A percentile compares a stretch with the other conserved stretches of the same genome.
phyloP scores from a whole-genome alignment of 2,113 vertebrate genomes.

The Zingel zingel region DNA sequence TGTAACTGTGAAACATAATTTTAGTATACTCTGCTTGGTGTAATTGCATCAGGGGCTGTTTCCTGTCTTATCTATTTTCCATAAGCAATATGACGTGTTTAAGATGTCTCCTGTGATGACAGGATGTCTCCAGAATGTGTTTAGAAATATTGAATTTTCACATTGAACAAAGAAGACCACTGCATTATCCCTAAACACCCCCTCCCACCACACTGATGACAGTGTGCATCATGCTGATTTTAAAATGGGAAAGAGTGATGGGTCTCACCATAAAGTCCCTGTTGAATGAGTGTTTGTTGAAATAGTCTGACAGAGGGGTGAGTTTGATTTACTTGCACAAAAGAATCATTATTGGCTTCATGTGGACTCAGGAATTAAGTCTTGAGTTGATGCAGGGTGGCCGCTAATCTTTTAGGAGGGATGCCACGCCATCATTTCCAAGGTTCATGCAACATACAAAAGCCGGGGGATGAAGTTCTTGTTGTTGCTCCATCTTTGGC shows the following conservation, averaged over 20 bases:
- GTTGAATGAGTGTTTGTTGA: conserved; percentile 40
- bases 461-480: conserved; percentile 53
- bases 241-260: conserved; percentile 26
- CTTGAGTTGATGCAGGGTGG: conserved; percentile 53
- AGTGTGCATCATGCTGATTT: conserved; percentile 20
- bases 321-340: conserved; percentile 47
- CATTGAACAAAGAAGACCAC: neutral
- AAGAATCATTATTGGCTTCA: conserved; percentile 41
- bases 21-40: neutral
- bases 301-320: conserved; percentile 26
- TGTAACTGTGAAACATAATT: conserved; percentile 26
- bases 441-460: conserved; percentile 61
- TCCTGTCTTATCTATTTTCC: conserved; percentile 29
- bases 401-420: conserved; percentile 55
- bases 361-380: conserved; percentile 50
- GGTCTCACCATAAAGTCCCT: conserved; percentile 7
- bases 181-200: neutral
- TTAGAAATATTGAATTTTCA: conserved; percentile 24
- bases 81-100: neutral
- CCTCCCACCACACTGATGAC: neutral
- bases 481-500: conserved; percentile 52
- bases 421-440: conserved; percentile 57
- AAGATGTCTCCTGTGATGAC: neutral
- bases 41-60: conserved; percentile 19
- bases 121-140: neutral